Evolutionary conservation across 2,888 invertebrate species (phyloP).

Genomic region (Drosophila suboccidentalis): DNA sequence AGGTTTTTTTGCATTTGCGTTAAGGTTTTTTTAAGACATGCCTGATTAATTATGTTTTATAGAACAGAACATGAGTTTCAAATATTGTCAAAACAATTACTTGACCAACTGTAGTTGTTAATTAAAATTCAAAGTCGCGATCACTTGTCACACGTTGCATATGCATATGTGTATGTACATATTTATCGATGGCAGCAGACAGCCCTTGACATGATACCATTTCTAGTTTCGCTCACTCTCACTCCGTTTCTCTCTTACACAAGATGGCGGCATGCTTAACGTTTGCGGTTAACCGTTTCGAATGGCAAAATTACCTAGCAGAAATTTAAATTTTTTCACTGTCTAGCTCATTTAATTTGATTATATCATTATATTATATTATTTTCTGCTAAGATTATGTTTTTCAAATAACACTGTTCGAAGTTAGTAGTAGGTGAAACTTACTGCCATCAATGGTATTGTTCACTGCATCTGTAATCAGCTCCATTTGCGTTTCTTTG

Average conservation of each 20-base stretch:
- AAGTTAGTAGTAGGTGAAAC: constrained; percentile 34
- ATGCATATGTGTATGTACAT: constrained; percentile 12
- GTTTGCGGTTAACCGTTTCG: constrained; percentile 24
- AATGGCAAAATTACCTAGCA: not conserved
- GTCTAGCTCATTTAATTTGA: not conserved
- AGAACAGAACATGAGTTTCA: not conserved
- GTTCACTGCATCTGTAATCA: constrained; percentile 42
- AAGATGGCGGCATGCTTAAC: constrained; percentile 16
- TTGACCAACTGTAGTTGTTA: not conserved
- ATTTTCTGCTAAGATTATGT: not conserved
- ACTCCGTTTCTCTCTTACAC: not conserved
- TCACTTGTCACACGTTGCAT: constrained; percentile 32
- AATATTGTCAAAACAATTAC: not conserved
- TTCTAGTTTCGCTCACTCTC: constrained; percentile 11
- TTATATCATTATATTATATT: not conserved
- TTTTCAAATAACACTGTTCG: not conserved
- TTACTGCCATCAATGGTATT: constrained; percentile 63
- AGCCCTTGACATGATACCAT: constrained; percentile 20
- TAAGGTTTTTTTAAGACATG: too few species aligned
- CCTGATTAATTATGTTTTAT: too few species aligned
- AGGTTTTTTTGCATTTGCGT: too few species aligned
- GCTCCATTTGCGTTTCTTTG: constrained; percentile 55
- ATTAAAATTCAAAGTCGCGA: constrained; percentile 35
- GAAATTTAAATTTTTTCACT: constrained; percentile 3
- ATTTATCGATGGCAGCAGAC: constrained; percentile 11